Conservation (phyloP, 2,113 vertebrate genomes). For the Paralichthys olivaceus region DNA sequence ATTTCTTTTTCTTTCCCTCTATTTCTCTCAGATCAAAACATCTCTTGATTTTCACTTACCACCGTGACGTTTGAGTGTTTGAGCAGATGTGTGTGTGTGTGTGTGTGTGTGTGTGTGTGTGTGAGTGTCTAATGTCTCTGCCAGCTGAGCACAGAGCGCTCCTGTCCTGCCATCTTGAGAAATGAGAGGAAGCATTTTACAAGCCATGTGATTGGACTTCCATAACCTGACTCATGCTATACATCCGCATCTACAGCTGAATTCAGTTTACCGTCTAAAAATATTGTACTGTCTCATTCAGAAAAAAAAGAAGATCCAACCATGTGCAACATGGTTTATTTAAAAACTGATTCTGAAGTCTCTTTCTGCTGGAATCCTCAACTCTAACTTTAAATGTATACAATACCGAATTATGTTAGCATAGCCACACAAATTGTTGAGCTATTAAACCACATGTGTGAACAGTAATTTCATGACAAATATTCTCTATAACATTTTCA, state of each 20-base stretch:
- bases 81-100: slow-evolving; percentile 60
- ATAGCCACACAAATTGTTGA: no score
- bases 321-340: no score
- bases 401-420: no score
- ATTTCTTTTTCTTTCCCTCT: slow-evolving; percentile 17
- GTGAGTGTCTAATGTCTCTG: slow-evolving; percentile 42
- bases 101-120: slow-evolving; percentile 14
- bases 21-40: slow-evolving; percentile 57
- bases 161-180: slow-evolving; percentile 48
- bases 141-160: slow-evolving; percentile 41
- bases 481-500: no score
- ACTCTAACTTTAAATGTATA: no score
- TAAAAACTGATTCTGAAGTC: no score
- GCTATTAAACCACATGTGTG: no score
- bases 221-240: slow-evolving; percentile 22
- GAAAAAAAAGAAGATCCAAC: no score
- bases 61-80: slow-evolving; percentile 34
- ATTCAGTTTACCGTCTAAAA: neutral
- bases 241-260: slow-evolving; percentile 8
- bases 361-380: no score
- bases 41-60: slow-evolving; percentile 57
- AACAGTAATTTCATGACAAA: no score
- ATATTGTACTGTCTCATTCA: no score
- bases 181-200: slow-evolving; percentile 69
- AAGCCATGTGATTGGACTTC: slow-evolving; percentile 41